Base-by-base conservation (phyloP, 2,888 invertebrate species). In the Lepidocyrtoides sp. region DNA sequence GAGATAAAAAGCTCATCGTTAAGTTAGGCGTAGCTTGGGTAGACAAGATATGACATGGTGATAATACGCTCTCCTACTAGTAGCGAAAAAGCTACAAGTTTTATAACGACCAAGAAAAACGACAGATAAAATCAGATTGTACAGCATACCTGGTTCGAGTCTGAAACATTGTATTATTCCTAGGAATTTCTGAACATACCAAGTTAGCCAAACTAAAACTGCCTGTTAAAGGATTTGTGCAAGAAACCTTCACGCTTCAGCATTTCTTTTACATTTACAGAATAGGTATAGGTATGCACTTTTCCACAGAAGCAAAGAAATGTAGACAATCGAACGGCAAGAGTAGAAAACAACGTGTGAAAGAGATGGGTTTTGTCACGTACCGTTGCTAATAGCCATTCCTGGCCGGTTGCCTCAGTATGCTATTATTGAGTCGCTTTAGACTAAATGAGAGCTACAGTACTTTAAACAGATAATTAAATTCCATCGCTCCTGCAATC, bases 401-500 rank as follows among this genome's bases (percentile, higher is more conserved):
- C 14, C 60, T 60, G 60, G 32, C 81, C 26, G 51, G 72, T 36
- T 41, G 41, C 60, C 26, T 75, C n/a, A 77, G n/a, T n/a, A n/a
- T n/a, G n/a, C n/a, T n/a, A n/a, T 85, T 69, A 72, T 72, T 85
- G 84, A 85, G 72, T 85, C 54, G 57, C 75, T 86, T 60, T 44
- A n/a, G 83, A 83, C 66, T 83, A 83, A 88, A 66, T 66, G 79
- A 88, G 82, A 89, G 57, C 57, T 4, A 36, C 36, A 63, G 89
- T 77, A 77, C 89, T 82, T 89, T 77, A 77, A 90, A 85, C 51
- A 90, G 66, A 90, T 90, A 90, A 90, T 90, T 90, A 90, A 90
- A 85, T 90, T 90, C 85, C 85, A 54, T 69, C 41, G 44, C 69
- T 77, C 69, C 79, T 79, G 63, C 90, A 90, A 79, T 90, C 79